Conservation (phyloP, 2,113 vertebrate species). For the Tachuris rubrigastra region DNA sequence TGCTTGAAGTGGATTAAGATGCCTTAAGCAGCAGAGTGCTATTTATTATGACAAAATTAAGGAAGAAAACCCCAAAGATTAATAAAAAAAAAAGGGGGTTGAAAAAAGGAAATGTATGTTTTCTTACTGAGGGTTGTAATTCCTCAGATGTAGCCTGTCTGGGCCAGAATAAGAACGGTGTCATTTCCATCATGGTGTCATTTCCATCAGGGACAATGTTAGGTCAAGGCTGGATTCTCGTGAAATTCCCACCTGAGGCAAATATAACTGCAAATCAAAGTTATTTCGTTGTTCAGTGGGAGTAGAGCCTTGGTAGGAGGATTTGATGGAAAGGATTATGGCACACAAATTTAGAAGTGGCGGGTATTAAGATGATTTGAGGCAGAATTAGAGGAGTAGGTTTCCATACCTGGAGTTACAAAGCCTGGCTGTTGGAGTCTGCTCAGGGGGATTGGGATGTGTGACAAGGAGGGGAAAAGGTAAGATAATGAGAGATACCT, state of each 20-base stretch:
- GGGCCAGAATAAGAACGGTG: background rate
- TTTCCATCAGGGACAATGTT: background rate
- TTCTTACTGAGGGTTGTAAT: background rate
- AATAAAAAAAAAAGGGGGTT: background rate
- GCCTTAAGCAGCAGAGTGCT: background rate
- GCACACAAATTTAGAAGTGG: background rate
- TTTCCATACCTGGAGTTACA: background rate
- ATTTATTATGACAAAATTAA: background rate
- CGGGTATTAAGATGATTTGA: conserved; percentile 2
- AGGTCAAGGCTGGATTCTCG: background rate
- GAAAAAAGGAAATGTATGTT: background rate
- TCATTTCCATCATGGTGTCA: background rate
- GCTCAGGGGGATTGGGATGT: background rate
- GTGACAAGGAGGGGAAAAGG: background rate
- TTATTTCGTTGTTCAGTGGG: background rate
- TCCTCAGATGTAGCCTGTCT: background rate
- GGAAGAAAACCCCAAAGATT: background rate
- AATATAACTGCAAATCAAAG: background rate
- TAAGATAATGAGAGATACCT: background rate
- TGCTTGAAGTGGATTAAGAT: background rate
- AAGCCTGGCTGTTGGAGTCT: background rate
- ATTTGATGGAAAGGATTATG: background rate
- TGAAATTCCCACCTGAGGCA: background rate
- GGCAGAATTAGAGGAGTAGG: background rate
- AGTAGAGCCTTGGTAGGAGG: background rate